phyloP scores from a whole-genome alignment of 2,888 invertebrate species.

The Schizaphis graminum region DNA sequence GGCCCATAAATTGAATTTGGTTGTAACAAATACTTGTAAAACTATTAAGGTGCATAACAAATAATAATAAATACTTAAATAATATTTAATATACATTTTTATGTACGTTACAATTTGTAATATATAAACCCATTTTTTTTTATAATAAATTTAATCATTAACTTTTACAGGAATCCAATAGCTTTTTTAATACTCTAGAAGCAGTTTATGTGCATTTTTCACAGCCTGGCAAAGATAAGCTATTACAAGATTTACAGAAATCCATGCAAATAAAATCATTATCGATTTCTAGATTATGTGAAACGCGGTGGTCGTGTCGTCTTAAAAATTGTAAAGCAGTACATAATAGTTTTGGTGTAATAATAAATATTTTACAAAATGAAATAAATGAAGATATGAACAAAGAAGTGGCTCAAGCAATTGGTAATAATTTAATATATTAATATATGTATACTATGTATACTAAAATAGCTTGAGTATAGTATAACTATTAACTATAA shows the following conservation, averaged over 20 bases:
- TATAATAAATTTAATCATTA: neutral
- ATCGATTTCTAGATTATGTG: neutral
- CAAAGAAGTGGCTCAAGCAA: slow-evolving; percentile 12
- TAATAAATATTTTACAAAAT: neutral
- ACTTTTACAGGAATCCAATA: neutral
- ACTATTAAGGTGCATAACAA: neutral
- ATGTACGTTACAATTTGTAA: neutral
- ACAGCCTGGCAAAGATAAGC: neutral
- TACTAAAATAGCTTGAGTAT: too few species aligned
- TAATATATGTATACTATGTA: neutral
- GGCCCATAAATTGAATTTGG: slow-evolving; percentile 16
- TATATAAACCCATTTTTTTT: too few species aligned
- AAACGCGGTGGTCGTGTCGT: neutral
- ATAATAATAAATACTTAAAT: neutral
- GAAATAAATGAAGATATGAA: neutral
- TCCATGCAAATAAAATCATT: neutral
- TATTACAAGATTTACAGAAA: slow-evolving; percentile 14
- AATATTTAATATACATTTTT: neutral
- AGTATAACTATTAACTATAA: neutral
- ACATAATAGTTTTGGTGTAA: neutral
- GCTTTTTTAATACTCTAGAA: slow-evolving; percentile 5
- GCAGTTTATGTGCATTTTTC: neutral
- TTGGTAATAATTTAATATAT: neutral
- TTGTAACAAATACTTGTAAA: neutral
- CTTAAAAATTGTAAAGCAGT: slow-evolving; percentile 15